A percentile compares a stretch with the other conserved stretches of the same genome.
Conservation (phyloP, 2,888 invertebrate species). For the Harmothoe impar region DNA sequence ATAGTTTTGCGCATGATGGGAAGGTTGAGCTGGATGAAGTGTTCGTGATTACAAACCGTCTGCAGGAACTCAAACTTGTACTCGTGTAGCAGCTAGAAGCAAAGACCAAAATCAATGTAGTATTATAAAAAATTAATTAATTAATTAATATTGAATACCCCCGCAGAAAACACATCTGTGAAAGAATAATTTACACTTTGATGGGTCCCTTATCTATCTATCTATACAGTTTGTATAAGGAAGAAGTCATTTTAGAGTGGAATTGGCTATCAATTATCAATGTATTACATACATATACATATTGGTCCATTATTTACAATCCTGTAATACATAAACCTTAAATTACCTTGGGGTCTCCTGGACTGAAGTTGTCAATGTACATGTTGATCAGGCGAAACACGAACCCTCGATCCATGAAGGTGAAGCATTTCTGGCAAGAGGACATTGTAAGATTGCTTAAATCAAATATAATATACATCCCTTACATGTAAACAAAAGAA, state of each 20-base stretch:
- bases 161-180: neutral
- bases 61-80: conserved; percentile 96
- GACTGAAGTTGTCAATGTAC: conserved; percentile 92
- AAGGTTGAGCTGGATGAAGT: conserved; percentile 95
- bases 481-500: too few species aligned
- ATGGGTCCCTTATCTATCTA: neutral
- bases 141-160: neutral
- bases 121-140: neutral
- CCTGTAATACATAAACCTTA: too few species aligned
- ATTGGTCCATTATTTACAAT: too few species aligned
- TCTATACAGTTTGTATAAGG: too few species aligned
- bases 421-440: conserved; percentile 90
- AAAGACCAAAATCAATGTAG: too few species aligned
- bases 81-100: conserved; percentile 89
- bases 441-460: too few species aligned
- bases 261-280: too few species aligned
- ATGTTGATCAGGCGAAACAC: conserved; percentile 94
- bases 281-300: too few species aligned
- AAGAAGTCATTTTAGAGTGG: too few species aligned
- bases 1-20: conserved; percentile 86
- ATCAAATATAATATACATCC: neutral
- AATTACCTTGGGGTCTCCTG: conserved; percentile 88
- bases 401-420: conserved; percentile 96
- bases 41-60: conserved; percentile 96
- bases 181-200: neutral